A percentile compares a stretch with the other conserved stretches of the same genome.
These are phyloP conservation scores for Drosophila serrata DNA, from an alignment of 1,140 invertebrate species.

Conservation along the genomic window DNA sequence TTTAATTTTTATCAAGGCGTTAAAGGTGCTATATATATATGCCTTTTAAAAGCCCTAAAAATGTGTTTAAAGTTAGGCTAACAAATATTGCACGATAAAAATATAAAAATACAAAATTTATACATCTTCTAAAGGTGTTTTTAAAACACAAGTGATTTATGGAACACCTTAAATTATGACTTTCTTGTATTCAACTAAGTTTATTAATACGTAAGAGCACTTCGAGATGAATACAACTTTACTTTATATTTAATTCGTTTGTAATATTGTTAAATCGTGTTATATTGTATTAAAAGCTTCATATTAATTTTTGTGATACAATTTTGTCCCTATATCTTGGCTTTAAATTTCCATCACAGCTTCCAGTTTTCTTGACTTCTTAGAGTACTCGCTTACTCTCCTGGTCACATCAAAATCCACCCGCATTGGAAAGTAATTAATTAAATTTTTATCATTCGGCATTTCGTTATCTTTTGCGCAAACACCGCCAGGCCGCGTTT, in stretches of 20 bases:
- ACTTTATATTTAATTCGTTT: not conserved
- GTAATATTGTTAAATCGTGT: not conserved
- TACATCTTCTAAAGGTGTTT: too few relatives aligned
- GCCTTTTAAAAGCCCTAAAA: too few relatives aligned
- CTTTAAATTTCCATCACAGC: not conserved
- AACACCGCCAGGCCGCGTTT: constrained; percentile 25
- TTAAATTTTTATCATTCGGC: constrained; percentile 43
- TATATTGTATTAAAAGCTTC: not conserved
- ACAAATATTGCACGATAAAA: too few relatives aligned
- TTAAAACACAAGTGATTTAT: too few relatives aligned
- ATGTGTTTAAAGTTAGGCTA: too few relatives aligned
- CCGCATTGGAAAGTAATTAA: constrained; percentile 33
- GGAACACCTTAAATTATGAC: not conserved
- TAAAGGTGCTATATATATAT: not conserved
- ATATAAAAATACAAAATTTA: too few relatives aligned
- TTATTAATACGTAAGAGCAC: not conserved
- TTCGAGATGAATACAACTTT: not conserved
- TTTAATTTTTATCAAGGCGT: not conserved
- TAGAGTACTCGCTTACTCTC: not conserved
- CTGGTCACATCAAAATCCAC: constrained; percentile 4
- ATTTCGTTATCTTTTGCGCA: constrained; percentile 42
- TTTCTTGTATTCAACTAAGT: not conserved
- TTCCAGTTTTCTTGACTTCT: not conserved
- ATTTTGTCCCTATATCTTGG: not conserved
- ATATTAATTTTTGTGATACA: not conserved